Evolutionary conservation across 1,140 invertebrate species (phyloP).

Genomic region (Galendromus occidentalis): DNA sequence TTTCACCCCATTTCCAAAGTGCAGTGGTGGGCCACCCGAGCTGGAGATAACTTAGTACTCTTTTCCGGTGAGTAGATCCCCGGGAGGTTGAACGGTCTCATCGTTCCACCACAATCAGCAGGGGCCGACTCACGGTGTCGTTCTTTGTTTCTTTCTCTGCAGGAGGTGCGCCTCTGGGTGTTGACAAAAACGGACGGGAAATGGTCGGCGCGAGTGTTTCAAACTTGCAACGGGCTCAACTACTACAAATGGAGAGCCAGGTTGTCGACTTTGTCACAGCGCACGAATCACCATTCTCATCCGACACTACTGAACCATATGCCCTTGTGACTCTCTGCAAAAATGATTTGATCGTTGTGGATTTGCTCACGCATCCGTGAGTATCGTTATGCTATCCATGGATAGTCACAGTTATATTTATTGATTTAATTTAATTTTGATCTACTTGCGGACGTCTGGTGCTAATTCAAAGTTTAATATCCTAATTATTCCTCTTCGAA

Average conservation of each 20-base stretch:
- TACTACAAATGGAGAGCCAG: slow-evolving; percentile 95
- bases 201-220: not conserved
- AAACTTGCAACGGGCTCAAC: slow-evolving; percentile 16
- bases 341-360: slow-evolving; percentile 93
- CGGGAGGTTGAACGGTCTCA: too few species aligned
- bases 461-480: too few species aligned
- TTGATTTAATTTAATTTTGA: too few species aligned
- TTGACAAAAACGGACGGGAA: slow-evolving; percentile 5
- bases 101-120: too few species aligned
- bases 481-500: slow-evolving; percentile 22
- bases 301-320: slow-evolving; percentile 90
- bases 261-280: slow-evolving; percentile 90
- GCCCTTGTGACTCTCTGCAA: slow-evolving; percentile 89
- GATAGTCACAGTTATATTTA: too few species aligned
- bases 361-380: slow-evolving; percentile 64
- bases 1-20: slow-evolving; percentile 59
- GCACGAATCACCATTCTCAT: slow-evolving; percentile 60
- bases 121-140: too few species aligned
- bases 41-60: slow-evolving; percentile 37
- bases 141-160: slow-evolving; percentile 11
- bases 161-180: not conserved
- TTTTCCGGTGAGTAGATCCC: slow-evolving; percentile 87
- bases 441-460: too few species aligned
- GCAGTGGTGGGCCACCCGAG: slow-evolving; percentile 73
- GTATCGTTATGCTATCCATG: too few species aligned